These are phyloP conservation scores for Falcunculus frontatus DNA, from an alignment of 2,113 vertebrate genomes.

Conservation along the genomic window DNA sequence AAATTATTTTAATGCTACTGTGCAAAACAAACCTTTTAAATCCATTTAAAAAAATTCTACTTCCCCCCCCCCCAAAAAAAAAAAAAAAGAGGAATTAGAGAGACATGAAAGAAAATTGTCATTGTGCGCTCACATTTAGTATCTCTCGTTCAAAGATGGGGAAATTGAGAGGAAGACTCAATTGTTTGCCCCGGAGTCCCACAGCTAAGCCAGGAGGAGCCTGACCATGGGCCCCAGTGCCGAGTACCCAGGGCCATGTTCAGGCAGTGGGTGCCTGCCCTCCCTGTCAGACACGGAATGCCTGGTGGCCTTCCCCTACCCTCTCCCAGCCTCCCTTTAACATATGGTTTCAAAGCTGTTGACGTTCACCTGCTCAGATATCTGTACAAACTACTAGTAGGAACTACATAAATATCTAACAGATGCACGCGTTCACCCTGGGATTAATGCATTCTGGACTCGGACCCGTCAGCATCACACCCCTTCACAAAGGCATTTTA, in stretches of 20 bases:
- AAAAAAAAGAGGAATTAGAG: background rate
- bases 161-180: background rate
- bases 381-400: constrained; percentile 26
- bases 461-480: constrained; percentile 47
- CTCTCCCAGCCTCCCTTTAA: background rate
- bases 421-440: background rate
- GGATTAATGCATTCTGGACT: constrained; percentile 23
- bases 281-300: background rate
- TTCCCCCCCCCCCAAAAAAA: too few species aligned
- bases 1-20: background rate
- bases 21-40: background rate
- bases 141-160: background rate
- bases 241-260: background rate
- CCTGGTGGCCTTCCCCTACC: background rate
- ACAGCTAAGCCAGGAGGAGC: background rate
- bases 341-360: constrained; percentile 44
- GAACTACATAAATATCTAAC: constrained; percentile 4
- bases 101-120: background rate
- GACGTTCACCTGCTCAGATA: constrained; percentile 51
- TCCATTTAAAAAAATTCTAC: background rate
- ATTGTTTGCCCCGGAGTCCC: background rate
- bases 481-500: background rate
- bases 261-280: background rate
- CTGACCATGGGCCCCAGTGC: background rate
- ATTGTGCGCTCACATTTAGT: background rate